Evolutionary conservation across 1,140 invertebrate species (phyloP).

Genomic region (Propsilocerus akamusi): DNA sequence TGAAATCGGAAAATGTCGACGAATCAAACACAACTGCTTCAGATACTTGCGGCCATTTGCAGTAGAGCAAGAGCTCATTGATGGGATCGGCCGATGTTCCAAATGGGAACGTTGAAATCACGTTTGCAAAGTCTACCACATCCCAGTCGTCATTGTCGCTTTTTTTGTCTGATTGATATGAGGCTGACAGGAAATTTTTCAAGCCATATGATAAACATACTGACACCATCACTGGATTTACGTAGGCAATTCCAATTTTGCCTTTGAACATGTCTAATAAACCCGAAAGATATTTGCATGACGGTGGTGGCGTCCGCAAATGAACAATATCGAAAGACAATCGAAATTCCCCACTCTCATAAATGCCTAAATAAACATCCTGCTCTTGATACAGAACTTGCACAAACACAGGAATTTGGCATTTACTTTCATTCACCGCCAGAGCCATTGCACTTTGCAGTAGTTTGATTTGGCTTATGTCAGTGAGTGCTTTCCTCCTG

Average conservation of each 20-base stretch:
- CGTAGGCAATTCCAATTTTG: conserved; percentile 43
- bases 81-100: conserved; percentile 66
- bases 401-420: conserved; percentile 69
- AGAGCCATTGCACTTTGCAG: conserved; percentile 70
- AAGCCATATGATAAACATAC: conserved; percentile 69
- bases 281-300: conserved; percentile 66
- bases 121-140: neutral
- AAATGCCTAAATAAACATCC: conserved; percentile 63
- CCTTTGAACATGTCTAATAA: conserved; percentile 60
- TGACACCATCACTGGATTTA: conserved; percentile 51
- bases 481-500: conserved; percentile 33
- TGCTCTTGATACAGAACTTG: conserved; percentile 67
- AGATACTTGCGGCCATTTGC: conserved; percentile 72
- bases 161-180: neutral
- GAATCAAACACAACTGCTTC: conserved; percentile 79
- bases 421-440: conserved; percentile 62
- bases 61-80: conserved; percentile 56
- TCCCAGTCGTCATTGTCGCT: neutral
- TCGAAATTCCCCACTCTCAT: conserved; percentile 48
- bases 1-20: conserved; percentile 70
- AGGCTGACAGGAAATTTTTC: conserved; percentile 34
- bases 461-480: conserved; percentile 66
- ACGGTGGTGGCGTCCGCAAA: conserved; percentile 56
- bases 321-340: conserved; percentile 80
- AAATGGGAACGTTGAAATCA: conserved; percentile 47